Evolutionary conservation across 2,113 vertebrate genomes (phyloP).

Genomic region (Perccottus glenii): DNA sequence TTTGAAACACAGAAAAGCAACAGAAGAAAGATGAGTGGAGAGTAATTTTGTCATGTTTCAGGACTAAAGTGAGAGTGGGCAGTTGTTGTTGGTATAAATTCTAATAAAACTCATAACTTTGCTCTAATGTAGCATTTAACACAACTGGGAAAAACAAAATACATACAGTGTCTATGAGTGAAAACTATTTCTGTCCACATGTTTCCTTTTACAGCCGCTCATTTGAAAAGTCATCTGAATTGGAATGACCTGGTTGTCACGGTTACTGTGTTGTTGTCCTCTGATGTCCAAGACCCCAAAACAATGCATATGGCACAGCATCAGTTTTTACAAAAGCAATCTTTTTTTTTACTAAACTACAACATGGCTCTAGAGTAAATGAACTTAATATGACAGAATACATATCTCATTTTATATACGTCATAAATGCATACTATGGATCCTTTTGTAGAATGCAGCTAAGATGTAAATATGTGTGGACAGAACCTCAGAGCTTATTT

Average conservation of each 20-base stretch:
- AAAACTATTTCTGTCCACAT: not conserved
- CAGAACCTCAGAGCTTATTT: too few relatives aligned
- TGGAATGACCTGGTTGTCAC: not conserved
- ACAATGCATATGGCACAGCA: not conserved
- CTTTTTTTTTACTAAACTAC: too few relatives aligned
- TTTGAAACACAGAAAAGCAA: not conserved
- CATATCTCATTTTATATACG: too few relatives aligned
- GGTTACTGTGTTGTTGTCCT: not conserved
- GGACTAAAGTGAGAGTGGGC: not conserved
- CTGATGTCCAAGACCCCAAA: not conserved
- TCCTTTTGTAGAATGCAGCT: not conserved
- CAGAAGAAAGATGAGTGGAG: not conserved
- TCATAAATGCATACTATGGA: too few relatives aligned
- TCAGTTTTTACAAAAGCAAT: too few relatives aligned
- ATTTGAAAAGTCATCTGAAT: not conserved
- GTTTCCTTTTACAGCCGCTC: not conserved
- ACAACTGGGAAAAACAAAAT: not conserved
- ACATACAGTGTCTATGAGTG: not conserved
- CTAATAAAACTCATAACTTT: constrained; percentile 4
- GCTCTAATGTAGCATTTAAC: not conserved
- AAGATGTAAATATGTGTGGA: too few relatives aligned
- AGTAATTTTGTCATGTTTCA: constrained; percentile 8
- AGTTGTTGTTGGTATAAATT: not conserved
- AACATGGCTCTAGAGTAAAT: too few relatives aligned
- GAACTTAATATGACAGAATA: too few relatives aligned